Evolutionary conservation across 2,113 vertebrate species (phyloP), one percentile per base, ranked within the genome.

Genomic region (Dicentrarchus labrax): DNA sequence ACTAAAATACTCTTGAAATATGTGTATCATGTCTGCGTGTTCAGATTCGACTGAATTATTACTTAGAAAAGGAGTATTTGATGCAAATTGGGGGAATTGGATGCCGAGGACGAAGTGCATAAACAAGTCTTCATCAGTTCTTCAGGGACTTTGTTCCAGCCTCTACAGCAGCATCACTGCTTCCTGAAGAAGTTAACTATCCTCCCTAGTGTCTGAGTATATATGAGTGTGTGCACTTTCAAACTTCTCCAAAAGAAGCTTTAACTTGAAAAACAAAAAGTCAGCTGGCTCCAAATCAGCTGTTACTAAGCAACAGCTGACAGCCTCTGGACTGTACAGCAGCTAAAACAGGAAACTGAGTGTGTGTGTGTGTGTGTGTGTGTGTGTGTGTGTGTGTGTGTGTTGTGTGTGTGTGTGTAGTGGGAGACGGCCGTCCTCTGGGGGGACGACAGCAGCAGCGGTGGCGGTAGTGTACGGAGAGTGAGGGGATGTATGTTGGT

Each of bases 221-320:
- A 7, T 7, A 21, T 54, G 53, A 4, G 15, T 38, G 12, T 38
- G 47, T 48, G 47, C 12, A 30, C 30, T 64, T 65, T 39, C 13
- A 36, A 57, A 66, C 53, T 72, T 77, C 73, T 36, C 61, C 50
- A 11, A 8, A 62, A 83, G 76, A 62, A n/a, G 30, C 65, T 21
- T 81, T 11, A 84, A 86, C 22, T 75, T 73, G 22, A 21, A 51
- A 74, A 72, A 68, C 43, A 54, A 59, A 30, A 61, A 30, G 69
- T 78, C 62, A 30, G 15, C 72, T 73, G 78, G 72, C 82, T 85
- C 39, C 59, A 1, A 51, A 78, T 75, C 59, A 69, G 71, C 81
- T 21, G 84, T 87, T 91, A 78, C 89, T 68, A 81, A 70, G 89
- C 84, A 89, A 91, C 89, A 72, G 75, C 68, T 59, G 21, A 39